A percentile compares a stretch with the other conserved stretches of the same genome.
Evolutionary conservation across 2,888 invertebrate genomes (phyloP).

Genomic region (Danaus chrysippus): DNA sequence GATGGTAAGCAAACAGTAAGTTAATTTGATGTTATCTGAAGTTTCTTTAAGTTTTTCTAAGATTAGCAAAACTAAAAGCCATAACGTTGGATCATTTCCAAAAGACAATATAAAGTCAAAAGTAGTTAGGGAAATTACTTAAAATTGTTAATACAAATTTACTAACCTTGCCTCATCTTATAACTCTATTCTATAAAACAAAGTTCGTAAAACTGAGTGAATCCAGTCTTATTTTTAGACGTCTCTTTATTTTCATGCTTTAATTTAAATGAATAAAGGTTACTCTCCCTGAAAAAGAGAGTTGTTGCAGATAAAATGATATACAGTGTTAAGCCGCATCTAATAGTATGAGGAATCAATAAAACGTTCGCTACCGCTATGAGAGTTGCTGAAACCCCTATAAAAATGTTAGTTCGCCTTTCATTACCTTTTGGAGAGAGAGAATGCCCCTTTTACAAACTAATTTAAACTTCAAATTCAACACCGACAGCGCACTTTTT

Average conservation of each 20-base stretch:
- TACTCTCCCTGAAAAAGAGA: slow-evolving; percentile 51
- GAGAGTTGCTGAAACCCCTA: slow-evolving; percentile 74
- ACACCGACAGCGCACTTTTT: slow-evolving; percentile 38
- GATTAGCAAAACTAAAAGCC: no score
- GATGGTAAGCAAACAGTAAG: no score
- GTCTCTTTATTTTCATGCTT: slow-evolving; percentile 29
- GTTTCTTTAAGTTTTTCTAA: no score
- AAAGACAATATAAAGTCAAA: background rate
- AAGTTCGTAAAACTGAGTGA: slow-evolving; percentile 2
- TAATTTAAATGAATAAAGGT: slow-evolving; percentile 39
- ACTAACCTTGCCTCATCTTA: background rate
- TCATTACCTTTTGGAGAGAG: slow-evolving; percentile 68
- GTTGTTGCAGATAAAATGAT: slow-evolving; percentile 60
- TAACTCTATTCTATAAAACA: background rate
- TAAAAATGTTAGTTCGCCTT: slow-evolving; percentile 75
- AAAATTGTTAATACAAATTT: background rate
- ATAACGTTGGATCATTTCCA: background rate
- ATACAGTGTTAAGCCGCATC: slow-evolving; percentile 67
- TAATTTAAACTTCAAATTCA: slow-evolving; percentile 41
- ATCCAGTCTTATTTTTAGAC: slow-evolving; percentile 3
- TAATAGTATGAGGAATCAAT: slow-evolving; percentile 72
- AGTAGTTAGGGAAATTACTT: background rate
- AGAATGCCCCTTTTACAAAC: slow-evolving; percentile 36
- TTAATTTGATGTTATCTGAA: no score
- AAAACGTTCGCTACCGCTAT: slow-evolving; percentile 63